Evolutionary conservation across 2,888 invertebrate genomes (phyloP), one percentile per base, ranked within the genome.

Genomic region (Tipula helvola): DNA sequence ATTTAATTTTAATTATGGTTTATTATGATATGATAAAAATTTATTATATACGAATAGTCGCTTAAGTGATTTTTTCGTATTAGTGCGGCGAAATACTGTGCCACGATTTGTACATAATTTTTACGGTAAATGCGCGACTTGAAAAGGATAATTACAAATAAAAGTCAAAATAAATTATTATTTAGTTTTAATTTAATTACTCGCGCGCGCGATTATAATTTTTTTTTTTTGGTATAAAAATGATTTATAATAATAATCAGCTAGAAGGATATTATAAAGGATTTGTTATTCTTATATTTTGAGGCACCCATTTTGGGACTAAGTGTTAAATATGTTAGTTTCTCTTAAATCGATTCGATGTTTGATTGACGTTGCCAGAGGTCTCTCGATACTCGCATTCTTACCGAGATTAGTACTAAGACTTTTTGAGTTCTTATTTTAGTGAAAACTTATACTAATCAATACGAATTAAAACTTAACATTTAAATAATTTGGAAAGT

Each of bases 1-100:
- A 71, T 71, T 71, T 71, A 71, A 71, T 71, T 71, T 71, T 71
- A 71, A 71, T 71, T 71, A 71, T 71, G 71, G 71, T 71, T 71
- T 71, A 71, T 71, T 71, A 71, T 28, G 71, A 71, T 71, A 71
- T 71, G 71, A 71, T 71, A 71, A 71, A 71, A 71, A 71, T 71
- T 71, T 71, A 71, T 71, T 71, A 71, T 71, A 28, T 10, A 28
- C 28, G 10, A 8, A 71, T 28, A 71, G 5, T 57, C 71, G 28
- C 71, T 71, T 71, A 71, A 71, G 71, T 71, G 71, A 71, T 71
- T 71, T 71, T 71, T 18, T 39, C 39, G 39, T 39, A 39, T 52
- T 28, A 52, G 5, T 52, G 8, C 44, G 3, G 16, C 16, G 39
- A 16, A 16, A 52, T 10, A 71, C 71, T 2, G 28, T 10, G 28